These are phyloP conservation scores for Liasis olivaceus DNA, from an alignment of 2,797 vertebrate genomes.

Conservation along the genomic window DNA sequence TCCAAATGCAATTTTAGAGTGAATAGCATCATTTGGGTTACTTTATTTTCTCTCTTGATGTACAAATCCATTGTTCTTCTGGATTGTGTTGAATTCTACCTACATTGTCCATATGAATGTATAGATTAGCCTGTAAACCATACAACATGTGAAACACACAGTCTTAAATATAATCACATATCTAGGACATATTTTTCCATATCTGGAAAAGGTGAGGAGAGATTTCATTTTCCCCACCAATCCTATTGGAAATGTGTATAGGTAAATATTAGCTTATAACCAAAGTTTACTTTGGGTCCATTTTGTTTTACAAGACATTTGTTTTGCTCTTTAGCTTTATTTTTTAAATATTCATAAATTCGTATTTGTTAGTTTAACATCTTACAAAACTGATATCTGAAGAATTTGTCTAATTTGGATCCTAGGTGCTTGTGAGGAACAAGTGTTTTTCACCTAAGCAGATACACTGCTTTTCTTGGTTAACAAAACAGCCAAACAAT, in stretches of 20 bases:
- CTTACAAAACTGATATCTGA: not conserved
- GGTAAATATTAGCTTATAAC: not conserved
- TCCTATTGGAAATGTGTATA: not conserved
- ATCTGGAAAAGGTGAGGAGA: not conserved
- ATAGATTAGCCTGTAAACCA: slow-evolving; percentile 22
- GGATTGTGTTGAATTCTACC: not conserved
- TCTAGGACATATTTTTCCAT: not conserved
- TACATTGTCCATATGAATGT: not conserved
- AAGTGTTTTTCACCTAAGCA: not conserved
- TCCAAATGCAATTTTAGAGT: slow-evolving; percentile 52
- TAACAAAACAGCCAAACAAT: not conserved
- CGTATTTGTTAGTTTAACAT: not conserved
- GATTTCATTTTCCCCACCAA: not conserved
- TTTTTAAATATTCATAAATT: not conserved
- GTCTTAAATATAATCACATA: not conserved
- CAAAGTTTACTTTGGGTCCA: not conserved
- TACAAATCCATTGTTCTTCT: not conserved
- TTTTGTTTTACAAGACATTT: not conserved
- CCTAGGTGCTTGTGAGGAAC: not conserved
- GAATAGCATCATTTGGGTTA: slow-evolving; percentile 10
- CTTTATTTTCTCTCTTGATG: slow-evolving; percentile 21
- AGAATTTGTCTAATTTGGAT: not conserved
- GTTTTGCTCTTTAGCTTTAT: not conserved
- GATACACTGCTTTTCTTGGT: not conserved
- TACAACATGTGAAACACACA: not conserved